Percentiles rank a stretch among this genome's conserved stretches.
Conservation (phyloP, 2,888 invertebrate species). For the Lagria hirta region DNA sequence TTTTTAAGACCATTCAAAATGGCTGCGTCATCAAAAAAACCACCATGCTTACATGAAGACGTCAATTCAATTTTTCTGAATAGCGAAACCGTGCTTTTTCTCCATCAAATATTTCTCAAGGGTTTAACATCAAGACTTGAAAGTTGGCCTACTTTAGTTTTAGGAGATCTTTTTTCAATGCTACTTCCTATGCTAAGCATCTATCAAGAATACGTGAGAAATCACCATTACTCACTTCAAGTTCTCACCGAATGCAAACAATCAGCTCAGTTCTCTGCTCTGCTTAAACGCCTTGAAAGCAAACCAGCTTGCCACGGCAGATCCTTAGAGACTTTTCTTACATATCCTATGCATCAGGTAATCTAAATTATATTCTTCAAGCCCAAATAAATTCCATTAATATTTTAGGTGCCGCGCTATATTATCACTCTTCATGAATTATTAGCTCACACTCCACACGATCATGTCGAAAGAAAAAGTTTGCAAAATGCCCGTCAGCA, state of each 20-base stretch:
- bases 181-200: conserved; percentile 91
- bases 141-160: conserved; percentile 89
- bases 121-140: conserved; percentile 89
- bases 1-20: conserved; percentile 89
- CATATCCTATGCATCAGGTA: conserved; percentile 95
- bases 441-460: conserved; percentile 89
- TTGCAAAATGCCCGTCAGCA: conserved; percentile 85
- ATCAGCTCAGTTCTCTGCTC: conserved; percentile 73
- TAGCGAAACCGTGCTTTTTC: conserved; percentile 87
- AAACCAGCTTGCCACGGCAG: conserved; percentile 84
- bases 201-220: conserved; percentile 92
- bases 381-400: conserved; percentile 6
- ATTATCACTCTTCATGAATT: conserved; percentile 89
- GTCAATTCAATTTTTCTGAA: conserved; percentile 93
- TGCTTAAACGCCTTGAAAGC: conserved; percentile 79
- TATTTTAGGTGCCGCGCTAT: conserved; percentile 79
- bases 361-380: conserved; percentile 19
- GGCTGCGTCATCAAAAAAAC: conserved; percentile 92
- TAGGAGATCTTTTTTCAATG: conserved; percentile 94
- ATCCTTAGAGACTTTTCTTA: conserved; percentile 84
- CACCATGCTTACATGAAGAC: conserved; percentile 90
- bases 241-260: conserved; percentile 92
- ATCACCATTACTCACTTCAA: conserved; percentile 92
- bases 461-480: conserved; percentile 89
- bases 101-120: conserved; percentile 93